A percentile compares a stretch with the other conserved stretches of the same genome.
Conservation (phyloP, 2,888 invertebrate genomes). For the Caenorhabditis becei region DNA sequence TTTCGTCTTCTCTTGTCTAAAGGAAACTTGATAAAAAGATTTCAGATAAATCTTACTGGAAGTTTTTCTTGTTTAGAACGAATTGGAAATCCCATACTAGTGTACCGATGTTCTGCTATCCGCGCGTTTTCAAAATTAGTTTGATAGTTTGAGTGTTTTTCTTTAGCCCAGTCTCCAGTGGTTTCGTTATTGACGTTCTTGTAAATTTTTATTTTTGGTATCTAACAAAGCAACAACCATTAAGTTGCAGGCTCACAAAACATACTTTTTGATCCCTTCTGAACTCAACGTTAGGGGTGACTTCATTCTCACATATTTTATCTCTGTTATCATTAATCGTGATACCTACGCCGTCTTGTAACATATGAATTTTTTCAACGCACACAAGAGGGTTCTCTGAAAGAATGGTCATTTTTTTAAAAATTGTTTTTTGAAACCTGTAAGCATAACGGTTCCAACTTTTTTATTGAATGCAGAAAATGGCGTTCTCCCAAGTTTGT, state of each 20-base stretch:
- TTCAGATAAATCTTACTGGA: neutral
- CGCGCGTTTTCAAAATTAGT: no score
- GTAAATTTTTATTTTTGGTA: conserved; percentile 31
- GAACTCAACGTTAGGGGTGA: no score
- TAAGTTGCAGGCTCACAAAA: no score
- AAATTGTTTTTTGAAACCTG: no score
- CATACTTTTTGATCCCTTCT: no score
- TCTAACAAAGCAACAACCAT: no score
- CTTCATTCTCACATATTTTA: conserved; percentile 70
- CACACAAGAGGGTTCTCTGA: conserved; percentile 82
- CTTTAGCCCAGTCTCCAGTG: no score
- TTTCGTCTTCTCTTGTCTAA: neutral
- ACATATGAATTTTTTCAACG: conserved; percentile 81
- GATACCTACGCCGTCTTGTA: conserved; percentile 81
- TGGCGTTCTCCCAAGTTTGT: conserved; percentile 78
- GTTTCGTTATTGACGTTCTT: no score
- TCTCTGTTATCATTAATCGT: conserved; percentile 76
- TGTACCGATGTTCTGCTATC: no score
- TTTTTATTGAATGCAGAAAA: conserved; percentile 81
- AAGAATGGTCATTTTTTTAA: no score
- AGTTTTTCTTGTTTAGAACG: conserved; percentile 12
- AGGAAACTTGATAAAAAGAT: conserved; percentile 20
- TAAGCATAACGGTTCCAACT: conserved; percentile 80
- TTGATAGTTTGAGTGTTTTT: no score
- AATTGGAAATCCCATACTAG: no score